Conservation (phyloP, 2,797 vertebrate species). For the Chelidonichthys spinosus region DNA sequence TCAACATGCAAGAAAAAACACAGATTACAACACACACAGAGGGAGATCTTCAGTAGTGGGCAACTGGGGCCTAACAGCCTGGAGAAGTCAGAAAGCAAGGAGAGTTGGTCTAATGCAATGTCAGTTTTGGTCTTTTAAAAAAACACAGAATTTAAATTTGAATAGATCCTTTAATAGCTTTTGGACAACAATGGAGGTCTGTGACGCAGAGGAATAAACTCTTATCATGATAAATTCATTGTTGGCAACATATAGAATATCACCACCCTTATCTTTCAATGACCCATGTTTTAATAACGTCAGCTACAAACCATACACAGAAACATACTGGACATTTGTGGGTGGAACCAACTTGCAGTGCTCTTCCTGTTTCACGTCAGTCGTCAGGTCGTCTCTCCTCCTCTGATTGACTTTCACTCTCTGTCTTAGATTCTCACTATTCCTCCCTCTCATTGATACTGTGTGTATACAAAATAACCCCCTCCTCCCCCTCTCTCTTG, state of each 20-base stretch:
- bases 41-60: background rate
- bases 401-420: conserved; percentile 52
- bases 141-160: background rate
- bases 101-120: background rate
- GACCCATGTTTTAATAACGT: background rate
- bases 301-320: background rate
- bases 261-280: background rate
- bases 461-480: background rate
- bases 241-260: conserved; percentile 9
- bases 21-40: too few relatives aligned
- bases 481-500: background rate
- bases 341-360: conserved; percentile 11
- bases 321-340: conserved; percentile 3
- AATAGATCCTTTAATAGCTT: conserved; percentile 7
- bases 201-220: background rate
- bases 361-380: conserved; percentile 55
- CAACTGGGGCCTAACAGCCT: too few relatives aligned
- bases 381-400: conserved; percentile 41
- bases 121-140: conserved; percentile 14
- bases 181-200: background rate
- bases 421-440: conserved; percentile 20
- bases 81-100: background rate
- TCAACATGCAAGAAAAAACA: too few relatives aligned
- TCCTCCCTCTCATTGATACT: conserved; percentile 26
- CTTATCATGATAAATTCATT: background rate